These are phyloP conservation scores for Drosophila monieri DNA, from an alignment of 2,888 invertebrate species.

Conservation along the genomic window DNA sequence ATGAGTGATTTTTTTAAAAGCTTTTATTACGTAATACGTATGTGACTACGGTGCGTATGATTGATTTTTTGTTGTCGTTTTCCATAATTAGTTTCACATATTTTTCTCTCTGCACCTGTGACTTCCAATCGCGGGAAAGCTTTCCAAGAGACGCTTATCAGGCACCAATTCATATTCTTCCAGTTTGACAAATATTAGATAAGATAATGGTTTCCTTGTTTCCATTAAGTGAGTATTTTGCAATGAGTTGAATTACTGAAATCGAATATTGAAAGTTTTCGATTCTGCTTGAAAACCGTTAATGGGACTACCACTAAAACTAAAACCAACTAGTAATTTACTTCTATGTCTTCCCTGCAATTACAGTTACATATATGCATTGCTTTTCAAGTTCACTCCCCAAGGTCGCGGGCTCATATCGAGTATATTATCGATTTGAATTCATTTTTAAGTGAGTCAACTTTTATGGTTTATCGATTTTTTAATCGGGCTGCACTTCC, in stretches of 20 bases:
- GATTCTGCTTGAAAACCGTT: background rate
- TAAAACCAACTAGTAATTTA: background rate
- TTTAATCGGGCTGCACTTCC: conserved; percentile 45
- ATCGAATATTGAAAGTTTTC: conserved; percentile 19
- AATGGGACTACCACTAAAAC: no score
- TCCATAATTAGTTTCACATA: background rate
- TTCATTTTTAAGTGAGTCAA: conserved; percentile 56
- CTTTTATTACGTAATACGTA: background rate
- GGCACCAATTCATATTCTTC: conserved; percentile 22
- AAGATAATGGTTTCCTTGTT: conserved; percentile 36
- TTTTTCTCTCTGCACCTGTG: conserved; percentile 1
- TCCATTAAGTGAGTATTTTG: conserved; percentile 25
- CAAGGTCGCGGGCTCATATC: conserved; percentile 46
- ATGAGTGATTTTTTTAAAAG: background rate
- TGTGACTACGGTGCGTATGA: background rate
- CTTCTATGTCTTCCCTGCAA: conserved; percentile 4
- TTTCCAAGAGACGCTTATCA: conserved; percentile 35
- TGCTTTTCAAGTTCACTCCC: conserved; percentile 31
- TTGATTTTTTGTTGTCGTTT: background rate
- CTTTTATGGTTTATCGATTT: conserved; percentile 60
- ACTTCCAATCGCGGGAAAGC: conserved; percentile 7
- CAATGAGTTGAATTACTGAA: conserved; percentile 12
- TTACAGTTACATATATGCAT: background rate
- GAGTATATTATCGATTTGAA: conserved; percentile 45
- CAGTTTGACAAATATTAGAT: conserved; percentile 43